Conservation (phyloP, 2,113 vertebrate species). For the Scomber colias region DNA sequence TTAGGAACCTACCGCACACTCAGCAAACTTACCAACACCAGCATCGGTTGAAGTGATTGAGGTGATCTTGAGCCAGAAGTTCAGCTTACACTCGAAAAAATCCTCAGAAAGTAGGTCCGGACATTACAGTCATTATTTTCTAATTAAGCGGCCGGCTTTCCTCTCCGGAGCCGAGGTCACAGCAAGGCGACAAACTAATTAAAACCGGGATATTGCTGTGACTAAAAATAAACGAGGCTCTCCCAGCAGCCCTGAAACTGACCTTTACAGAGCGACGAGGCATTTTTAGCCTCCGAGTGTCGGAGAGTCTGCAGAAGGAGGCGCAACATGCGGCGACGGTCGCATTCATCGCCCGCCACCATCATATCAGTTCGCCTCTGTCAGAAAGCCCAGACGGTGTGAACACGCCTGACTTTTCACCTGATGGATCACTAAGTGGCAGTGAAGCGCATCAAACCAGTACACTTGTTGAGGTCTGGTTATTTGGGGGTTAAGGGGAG, state of each 20-base stretch:
- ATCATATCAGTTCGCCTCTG: no score
- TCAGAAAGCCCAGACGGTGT: no score
- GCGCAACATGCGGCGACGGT: conserved; percentile 32
- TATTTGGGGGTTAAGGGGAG: no score
- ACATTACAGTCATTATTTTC: conserved; percentile 25
- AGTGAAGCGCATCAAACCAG: no score
- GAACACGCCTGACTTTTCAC: not conserved
- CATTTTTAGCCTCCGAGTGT: conserved; percentile 62
- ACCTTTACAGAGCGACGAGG: conserved; percentile 69
- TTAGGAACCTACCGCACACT: not conserved
- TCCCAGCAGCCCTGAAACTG: conserved; percentile 58
- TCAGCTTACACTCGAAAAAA: not conserved
- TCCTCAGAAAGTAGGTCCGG: conserved; percentile 5
- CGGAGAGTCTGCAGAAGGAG: not conserved
- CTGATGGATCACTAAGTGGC: not conserved
- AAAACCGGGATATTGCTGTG: conserved; percentile 26
- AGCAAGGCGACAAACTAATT: conserved; percentile 26
- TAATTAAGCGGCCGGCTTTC: conserved; percentile 13
- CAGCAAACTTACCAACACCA: not conserved
- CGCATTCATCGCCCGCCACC: not conserved
- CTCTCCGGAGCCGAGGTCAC: not conserved
- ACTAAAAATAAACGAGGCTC: conserved; percentile 72
- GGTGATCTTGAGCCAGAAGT: not conserved
- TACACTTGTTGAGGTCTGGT: no score
- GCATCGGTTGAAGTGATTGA: not conserved